A percentile compares a stretch with the other conserved stretches of the same genome.
phyloP scores from a whole-genome alignment of 2,113 vertebrate genomes.

The Porphyrio hochstetteri region DNA sequence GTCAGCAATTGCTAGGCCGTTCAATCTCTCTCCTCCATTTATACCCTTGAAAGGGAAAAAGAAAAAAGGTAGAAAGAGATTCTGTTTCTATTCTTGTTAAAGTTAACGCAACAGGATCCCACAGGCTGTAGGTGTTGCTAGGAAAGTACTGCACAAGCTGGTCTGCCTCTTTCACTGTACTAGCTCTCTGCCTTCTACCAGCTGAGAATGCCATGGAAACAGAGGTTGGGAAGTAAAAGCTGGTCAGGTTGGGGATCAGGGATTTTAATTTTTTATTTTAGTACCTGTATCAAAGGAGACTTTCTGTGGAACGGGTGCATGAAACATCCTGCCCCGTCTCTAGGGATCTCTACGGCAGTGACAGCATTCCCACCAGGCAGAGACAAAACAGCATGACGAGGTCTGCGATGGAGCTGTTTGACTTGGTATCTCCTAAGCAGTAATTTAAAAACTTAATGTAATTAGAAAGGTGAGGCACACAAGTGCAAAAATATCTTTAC shows the following conservation, averaged over 20 bases:
- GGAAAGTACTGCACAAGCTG: slow-evolving; percentile 38
- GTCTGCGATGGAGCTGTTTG: background rate
- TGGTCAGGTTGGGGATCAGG: background rate
- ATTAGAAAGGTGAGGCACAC: background rate
- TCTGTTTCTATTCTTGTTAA: slow-evolving; percentile 50
- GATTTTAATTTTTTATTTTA: slow-evolving; percentile 36
- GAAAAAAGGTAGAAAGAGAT: slow-evolving; percentile 27
- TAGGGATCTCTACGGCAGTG: background rate
- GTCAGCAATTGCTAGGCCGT: slow-evolving; percentile 14
- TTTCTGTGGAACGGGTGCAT: slow-evolving; percentile 6
- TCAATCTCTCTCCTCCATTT: background rate
- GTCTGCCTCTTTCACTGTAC: slow-evolving; percentile 21
- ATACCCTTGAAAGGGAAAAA: slow-evolving; percentile 7
- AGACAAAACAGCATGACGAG: background rate
- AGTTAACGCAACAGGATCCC: slow-evolving; percentile 33
- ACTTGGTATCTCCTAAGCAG: background rate
- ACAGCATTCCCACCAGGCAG: background rate
- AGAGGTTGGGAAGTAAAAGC: slow-evolving; percentile 55
- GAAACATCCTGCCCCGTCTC: slow-evolving; percentile 28
- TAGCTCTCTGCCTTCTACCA: slow-evolving; percentile 34
- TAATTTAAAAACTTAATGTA: background rate
- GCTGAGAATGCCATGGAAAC: slow-evolving; percentile 51
- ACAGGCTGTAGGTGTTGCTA: slow-evolving; percentile 50
- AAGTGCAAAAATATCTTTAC: background rate
- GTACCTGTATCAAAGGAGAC: slow-evolving; percentile 34